Evolutionary conservation across 1,140 invertebrate species (phyloP).

Genomic region (Drosophila mauritiana): DNA sequence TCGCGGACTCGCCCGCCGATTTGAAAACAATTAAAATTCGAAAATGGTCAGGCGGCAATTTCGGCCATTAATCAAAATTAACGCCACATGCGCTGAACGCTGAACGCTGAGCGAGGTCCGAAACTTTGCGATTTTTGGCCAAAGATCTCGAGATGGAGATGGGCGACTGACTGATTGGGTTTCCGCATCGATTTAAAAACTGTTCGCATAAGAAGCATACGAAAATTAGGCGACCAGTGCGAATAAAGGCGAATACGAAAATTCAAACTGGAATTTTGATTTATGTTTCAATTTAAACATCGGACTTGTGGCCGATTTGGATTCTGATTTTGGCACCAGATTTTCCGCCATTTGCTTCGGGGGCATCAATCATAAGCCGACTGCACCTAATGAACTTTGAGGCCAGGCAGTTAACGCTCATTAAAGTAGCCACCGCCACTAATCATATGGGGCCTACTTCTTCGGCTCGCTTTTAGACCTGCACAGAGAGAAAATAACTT

Average conservation of each 20-base stretch:
- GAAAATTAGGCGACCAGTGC: constrained; percentile 40
- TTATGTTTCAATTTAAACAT: constrained; percentile 60
- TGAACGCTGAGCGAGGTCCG: constrained; percentile 49
- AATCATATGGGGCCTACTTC: constrained; percentile 63
- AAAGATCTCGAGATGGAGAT: constrained; percentile 31
- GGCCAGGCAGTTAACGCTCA: constrained; percentile 80
- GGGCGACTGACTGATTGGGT: constrained; percentile 57
- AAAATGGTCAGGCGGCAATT: constrained; percentile 75
- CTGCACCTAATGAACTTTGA: constrained; percentile 79
- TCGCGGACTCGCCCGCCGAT: constrained; percentile 72
- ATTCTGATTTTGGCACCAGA: constrained; percentile 68
- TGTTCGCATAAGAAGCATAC: constrained; percentile 29
- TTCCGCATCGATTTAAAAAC: constrained; percentile 70
- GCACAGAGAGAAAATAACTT: constrained; percentile 4
- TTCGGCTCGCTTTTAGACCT: constrained; percentile 10
- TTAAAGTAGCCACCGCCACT: constrained; percentile 79
- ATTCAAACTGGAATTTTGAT: constrained; percentile 49
- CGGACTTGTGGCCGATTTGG: constrained; percentile 24
- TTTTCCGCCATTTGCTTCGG: constrained; percentile 60
- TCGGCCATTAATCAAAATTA: constrained; percentile 83
- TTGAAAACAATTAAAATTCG: constrained; percentile 81
- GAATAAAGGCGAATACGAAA: constrained; percentile 28
- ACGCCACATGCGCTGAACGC: constrained; percentile 76
- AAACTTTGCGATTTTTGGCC: constrained; percentile 44
- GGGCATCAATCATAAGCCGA: constrained; percentile 68